phyloP scores from a whole-genome alignment of 1,140 invertebrate genomes.

The Antheraea pernyi region DNA sequence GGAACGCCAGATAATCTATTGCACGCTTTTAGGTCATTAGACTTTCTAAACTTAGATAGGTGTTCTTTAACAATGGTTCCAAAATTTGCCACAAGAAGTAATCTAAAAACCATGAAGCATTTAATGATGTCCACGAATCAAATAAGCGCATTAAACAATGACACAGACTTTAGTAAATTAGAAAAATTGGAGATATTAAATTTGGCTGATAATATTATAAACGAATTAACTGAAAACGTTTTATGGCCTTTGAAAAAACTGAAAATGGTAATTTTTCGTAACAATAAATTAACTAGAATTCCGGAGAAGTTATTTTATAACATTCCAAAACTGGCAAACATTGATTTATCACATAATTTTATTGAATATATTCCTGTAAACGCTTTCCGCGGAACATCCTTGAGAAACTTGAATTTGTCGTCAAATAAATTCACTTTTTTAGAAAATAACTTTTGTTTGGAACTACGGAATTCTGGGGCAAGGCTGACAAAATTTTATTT shows the following conservation, averaged over 20 bases:
- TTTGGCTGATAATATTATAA: conserved; percentile 47
- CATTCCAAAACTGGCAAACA: conserved; percentile 37
- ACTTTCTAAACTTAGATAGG: conserved; percentile 47
- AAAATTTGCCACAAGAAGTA: conserved; percentile 39
- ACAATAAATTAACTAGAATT: conserved; percentile 44
- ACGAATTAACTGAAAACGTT: conserved; percentile 39
- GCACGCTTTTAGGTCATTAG: conserved; percentile 37
- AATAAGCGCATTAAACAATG: conserved; percentile 39
- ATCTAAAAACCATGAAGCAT: conserved; percentile 49
- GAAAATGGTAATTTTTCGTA: conserved; percentile 44
- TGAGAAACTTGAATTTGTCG: conserved; percentile 54
- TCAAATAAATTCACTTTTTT: conserved; percentile 58
- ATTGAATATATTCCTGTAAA: conserved; percentile 48
- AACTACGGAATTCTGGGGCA: conserved; percentile 53
- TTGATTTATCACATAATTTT: conserved; percentile 55
- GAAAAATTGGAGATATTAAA: conserved; percentile 46
- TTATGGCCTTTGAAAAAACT: conserved; percentile 49
- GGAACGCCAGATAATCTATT: conserved; percentile 43
- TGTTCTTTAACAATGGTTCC: conserved; percentile 37
- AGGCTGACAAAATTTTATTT: conserved; percentile 55
- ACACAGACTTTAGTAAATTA: conserved; percentile 28
- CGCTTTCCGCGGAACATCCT: conserved; percentile 43
- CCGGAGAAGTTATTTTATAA: conserved; percentile 51
- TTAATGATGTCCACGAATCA: conserved; percentile 48
- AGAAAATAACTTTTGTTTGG: conserved; percentile 57